Evolutionary conservation across 2,888 invertebrate genomes (phyloP).

Genomic region (Nebria brevicollis): DNA sequence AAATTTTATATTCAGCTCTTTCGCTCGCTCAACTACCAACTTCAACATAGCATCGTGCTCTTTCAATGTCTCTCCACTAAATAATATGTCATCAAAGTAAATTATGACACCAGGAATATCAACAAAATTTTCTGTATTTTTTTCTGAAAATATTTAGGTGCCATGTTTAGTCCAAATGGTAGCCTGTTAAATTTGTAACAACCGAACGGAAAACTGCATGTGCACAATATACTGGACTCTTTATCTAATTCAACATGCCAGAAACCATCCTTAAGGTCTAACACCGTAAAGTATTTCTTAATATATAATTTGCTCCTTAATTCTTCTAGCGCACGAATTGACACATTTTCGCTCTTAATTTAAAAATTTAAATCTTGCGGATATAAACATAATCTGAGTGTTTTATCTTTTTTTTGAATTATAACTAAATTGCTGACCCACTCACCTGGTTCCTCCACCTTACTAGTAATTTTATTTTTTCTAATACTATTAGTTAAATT

Average conservation of each 20-base stretch:
- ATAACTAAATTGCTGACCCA: no score
- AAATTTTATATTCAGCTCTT: conserved; percentile 6
- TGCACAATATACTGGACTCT: conserved; percentile 15
- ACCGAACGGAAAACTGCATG: conserved; percentile 7
- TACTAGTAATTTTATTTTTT: no score
- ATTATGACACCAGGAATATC: not conserved
- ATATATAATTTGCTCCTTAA: not conserved
- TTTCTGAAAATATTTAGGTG: not conserved
- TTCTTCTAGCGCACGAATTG: conserved; percentile 12
- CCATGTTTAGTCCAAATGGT: conserved; percentile 11
- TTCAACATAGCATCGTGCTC: conserved; percentile 10
- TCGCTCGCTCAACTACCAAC: not conserved
- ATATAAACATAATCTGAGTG: no score
- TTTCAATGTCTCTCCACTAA: not conserved
- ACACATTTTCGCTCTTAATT: not conserved
- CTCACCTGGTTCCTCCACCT: no score
- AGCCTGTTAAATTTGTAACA: conserved; percentile 17
- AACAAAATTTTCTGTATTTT: not conserved
- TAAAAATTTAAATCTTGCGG: not conserved
- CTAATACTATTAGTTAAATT: not conserved
- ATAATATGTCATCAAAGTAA: conserved; percentile 3
- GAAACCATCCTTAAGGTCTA: conserved; percentile 24
- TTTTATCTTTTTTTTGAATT: no score
- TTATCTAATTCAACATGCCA: conserved; percentile 5
- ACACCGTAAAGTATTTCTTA: conserved; percentile 6